Conservation (phyloP, 2,113 vertebrate genomes). For the Mustelus asterias region DNA sequence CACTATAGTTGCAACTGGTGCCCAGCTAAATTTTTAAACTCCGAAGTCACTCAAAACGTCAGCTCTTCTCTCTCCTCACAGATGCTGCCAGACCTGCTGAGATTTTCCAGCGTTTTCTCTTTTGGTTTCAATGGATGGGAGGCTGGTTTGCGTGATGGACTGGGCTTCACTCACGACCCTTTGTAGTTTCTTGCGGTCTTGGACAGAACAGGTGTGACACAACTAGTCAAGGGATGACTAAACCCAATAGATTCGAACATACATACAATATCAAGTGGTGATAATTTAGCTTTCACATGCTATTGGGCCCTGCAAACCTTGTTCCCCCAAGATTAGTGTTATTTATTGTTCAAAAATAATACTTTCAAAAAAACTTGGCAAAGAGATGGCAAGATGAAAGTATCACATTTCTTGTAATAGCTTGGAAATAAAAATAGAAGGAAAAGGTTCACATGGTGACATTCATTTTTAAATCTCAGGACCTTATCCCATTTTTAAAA, state of each 20-base stretch:
- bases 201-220: background rate
- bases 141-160: too few species aligned
- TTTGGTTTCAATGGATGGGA: too few species aligned
- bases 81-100: too few species aligned
- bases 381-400: background rate
- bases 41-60: background rate
- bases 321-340: background rate
- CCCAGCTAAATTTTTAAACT: background rate
- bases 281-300: background rate
- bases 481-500: background rate
- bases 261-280: background rate
- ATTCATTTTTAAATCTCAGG: conserved; percentile 12
- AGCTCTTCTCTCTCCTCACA: too few species aligned
- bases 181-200: background rate
- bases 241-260: background rate
- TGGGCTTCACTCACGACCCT: too few species aligned
- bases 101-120: too few species aligned
- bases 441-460: background rate
- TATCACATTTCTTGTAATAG: background rate
- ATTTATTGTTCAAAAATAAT: background rate
- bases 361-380: background rate
- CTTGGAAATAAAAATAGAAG: background rate
- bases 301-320: background rate
- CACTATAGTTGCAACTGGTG: background rate
- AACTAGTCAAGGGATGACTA: background rate